Conservation (phyloP, 2,797 vertebrate species). For the Neosilurus mollespiculum region DNA sequence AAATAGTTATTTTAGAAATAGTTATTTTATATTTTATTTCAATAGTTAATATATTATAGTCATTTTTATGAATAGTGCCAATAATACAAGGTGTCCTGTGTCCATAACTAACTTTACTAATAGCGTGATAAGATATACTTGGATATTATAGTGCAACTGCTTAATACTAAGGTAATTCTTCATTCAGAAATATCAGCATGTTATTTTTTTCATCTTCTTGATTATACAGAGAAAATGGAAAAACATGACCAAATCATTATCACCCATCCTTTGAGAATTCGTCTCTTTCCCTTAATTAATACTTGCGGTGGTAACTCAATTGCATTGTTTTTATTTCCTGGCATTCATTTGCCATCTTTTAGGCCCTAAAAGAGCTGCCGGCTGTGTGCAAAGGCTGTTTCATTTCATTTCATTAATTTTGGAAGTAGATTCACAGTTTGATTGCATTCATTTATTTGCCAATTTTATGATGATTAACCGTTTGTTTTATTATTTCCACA, state of each 20-base stretch:
- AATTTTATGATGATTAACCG: neutral
- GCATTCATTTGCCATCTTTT: conserved; percentile 1
- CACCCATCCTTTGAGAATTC: neutral
- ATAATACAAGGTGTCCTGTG: neutral
- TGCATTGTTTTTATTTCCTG: conserved; percentile 4
- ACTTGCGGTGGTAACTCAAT: neutral
- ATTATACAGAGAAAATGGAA: neutral
- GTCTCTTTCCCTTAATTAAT: neutral
- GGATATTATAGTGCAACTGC: neutral
- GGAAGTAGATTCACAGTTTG: neutral
- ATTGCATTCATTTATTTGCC: neutral
- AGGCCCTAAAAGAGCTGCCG: neutral
- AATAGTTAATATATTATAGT: neutral
- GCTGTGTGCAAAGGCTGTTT: conserved; percentile 3
- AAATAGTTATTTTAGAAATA: neutral
- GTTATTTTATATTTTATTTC: neutral
- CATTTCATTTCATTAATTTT: neutral
- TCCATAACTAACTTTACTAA: neutral
- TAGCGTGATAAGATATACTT: neutral
- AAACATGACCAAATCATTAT: neutral
- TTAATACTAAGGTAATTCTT: neutral
- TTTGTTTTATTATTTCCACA: neutral
- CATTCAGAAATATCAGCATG: neutral
- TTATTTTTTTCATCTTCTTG: neutral
- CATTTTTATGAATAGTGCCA: neutral